These are phyloP conservation scores for Felis catus DNA, from an alignment of 2,113 vertebrate genomes.

Conservation along the genomic window F.catus_Fca126_mat1.0 CM031424.1:52022501-52023000, in stretches of 20 bases:
- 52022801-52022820: slow-evolving; percentile 1
- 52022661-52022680: background rate
- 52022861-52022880: background rate
- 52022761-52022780: background rate
- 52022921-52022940: background rate
- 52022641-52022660: background rate
- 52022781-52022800: background rate
- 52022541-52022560: background rate
- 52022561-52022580: background rate
- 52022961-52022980: background rate
- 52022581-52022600: background rate
- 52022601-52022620: background rate
- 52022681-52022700: background rate
- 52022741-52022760: background rate
- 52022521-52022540: rapidly evolving
- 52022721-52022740: background rate
- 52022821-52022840: background rate
- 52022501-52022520: background rate
- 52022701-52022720: background rate
- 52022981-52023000: background rate
- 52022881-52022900: background rate
- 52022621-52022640: background rate
- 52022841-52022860: background rate
- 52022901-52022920: background rate
- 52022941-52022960: background rate